Evolutionary conservation across 2,797 vertebrate species (phyloP), one percentile per base, ranked within the genome.

Genomic region (Hippoglossus hippoglossus): DNA sequence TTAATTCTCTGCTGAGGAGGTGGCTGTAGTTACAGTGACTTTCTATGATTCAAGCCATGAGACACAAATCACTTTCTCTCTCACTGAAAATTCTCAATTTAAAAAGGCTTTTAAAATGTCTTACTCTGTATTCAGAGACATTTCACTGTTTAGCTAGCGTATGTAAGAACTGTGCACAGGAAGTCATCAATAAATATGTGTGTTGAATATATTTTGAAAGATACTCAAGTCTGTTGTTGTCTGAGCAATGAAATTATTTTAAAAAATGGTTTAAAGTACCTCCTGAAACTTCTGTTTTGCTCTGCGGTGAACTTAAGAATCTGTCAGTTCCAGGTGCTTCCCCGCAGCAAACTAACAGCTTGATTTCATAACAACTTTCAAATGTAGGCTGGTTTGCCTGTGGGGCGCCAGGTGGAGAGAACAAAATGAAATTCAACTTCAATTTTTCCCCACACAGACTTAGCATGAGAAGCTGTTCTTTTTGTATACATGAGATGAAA

Each of bases 271-370:
- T 41, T 41, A 3, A 41, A 15, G 3, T 31, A 8, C 7, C 7
- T 46, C 18, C 44, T 19, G 44, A 46, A 46, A 16, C 16, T 6
- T 41, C 3, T 13, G 13, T 41, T 41, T 12, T 18, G 41, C 19
- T 31, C 0, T 15, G 56, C 3, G 54, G 25, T 53, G 6, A 56
- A 72, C 25, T 36, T 3, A 26, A 71, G 39, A 44, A 47, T 52
- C 34, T n/a, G 39, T 16, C 41, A 16, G 8, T 36, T 63, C 16
- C 61, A 6, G 8, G n/a, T 34, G 51, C 16, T 12, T 60, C 53
- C 62, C 73, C 44, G 60, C 53, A 64, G 64, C 41, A 34, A 66
- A 65, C 51, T 4, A 41, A 63, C 18, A 60, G 51, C 68, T 55
- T 24, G 5, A 56, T 44, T 59, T 63, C 31, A 13, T n/a, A 12